Conservation (phyloP, 2,113 vertebrate species). For the Podarcis cretensis region DNA sequence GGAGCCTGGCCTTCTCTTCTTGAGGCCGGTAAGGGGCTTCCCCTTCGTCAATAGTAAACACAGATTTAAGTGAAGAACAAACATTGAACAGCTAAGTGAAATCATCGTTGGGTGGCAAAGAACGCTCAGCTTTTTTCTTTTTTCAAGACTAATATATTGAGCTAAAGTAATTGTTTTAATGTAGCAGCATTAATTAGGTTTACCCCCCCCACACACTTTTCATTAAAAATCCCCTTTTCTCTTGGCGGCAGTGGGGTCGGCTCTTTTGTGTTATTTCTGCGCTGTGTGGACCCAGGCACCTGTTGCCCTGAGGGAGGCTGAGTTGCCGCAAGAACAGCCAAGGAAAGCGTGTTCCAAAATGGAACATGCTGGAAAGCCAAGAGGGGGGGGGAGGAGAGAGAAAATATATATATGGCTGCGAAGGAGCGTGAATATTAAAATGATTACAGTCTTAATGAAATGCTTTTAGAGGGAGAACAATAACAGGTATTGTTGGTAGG, state of each 20-base stretch:
- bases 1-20: neutral
- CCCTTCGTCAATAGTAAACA: neutral
- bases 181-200: constrained; percentile 39
- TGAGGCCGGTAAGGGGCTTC: neutral
- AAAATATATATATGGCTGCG: constrained; percentile 41
- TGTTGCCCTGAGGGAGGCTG: constrained; percentile 60
- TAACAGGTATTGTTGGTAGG: constrained; percentile 74
- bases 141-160: constrained; percentile 9
- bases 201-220: neutral
- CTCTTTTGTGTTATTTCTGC: constrained; percentile 35
- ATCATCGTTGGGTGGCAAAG: neutral
- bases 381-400: constrained; percentile 9
- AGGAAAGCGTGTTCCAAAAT: constrained; percentile 66
- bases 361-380: constrained; percentile 64
- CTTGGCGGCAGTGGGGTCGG: neutral
- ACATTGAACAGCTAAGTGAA: accelerated
- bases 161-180: constrained; percentile 15
- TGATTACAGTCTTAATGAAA: constrained; percentile 69
- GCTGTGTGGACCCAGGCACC: constrained; percentile 47
- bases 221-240: constrained; percentile 45
- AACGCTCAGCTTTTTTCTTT: neutral
- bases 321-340: constrained; percentile 63
- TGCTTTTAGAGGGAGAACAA: constrained; percentile 64
- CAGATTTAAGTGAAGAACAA: neutral
- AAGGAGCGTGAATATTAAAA: constrained; percentile 74